Evolutionary conservation across 1,140 invertebrate species (phyloP), one percentile per base, ranked within the genome.

Genomic region (Brachionus asplanchnoidis): DNA sequence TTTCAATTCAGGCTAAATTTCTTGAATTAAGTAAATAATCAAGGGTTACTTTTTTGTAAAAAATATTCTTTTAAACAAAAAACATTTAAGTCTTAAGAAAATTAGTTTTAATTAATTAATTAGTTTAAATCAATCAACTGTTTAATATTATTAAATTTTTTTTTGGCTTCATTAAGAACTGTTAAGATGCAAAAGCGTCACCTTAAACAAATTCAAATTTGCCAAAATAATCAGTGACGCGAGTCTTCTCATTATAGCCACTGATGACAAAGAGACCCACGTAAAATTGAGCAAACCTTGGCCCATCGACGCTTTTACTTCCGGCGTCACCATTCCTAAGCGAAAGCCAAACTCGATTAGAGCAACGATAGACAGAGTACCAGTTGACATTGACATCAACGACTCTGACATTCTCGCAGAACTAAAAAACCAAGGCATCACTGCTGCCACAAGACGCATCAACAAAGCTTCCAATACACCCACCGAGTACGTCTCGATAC

Each of bases 161-260:
- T n/a, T n/a, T n/a, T n/a, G n/a, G n/a, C n/a, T 68, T 40, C 26
- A 68, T 6, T 11, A 68, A 40, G 66, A 68, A 40, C 26, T 68
- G 36, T 9, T 40, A 40, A 28, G 66, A 32, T 68, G 66, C 66
- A 50, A 7, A 68, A 68, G 66, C 66, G 26, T 68, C 36, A 28
- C 66, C 66, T 68, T 68, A 40, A 68, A 28, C 26, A 68, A 75
- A 50, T 40, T 75, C 70, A 75, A 75, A 50, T 75, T 75, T 36
- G 70, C 70, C n/a, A n/a, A n/a, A n/a, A n/a, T n/a, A n/a, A n/a
- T n/a, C n/a, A n/a, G n/a, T n/a, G n/a, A n/a, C n/a, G n/a, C n/a
- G n/a, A n/a, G n/a, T n/a, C n/a, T n/a, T n/a, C n/a, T n/a, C n/a
- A n/a, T n/a, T n/a, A n/a, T n/a, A n/a, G n/a, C n/a, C n/a, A n/a